These are phyloP conservation scores for Metellina segmentata DNA, from an alignment of 2,888 invertebrate species.

Conservation along the genomic window DNA sequence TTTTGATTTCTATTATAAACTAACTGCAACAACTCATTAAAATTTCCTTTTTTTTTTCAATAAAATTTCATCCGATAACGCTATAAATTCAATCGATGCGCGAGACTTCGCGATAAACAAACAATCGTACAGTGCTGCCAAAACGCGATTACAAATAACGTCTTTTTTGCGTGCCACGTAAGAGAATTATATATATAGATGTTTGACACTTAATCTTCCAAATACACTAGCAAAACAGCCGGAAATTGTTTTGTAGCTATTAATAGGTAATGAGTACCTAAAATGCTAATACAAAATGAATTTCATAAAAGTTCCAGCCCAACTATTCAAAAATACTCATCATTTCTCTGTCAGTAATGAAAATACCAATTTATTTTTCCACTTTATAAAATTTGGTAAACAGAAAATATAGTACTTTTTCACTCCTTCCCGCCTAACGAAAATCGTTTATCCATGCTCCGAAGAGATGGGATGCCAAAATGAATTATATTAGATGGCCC, in stretches of 20 bases:
- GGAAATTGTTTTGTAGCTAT: not conserved
- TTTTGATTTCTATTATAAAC: too few species aligned
- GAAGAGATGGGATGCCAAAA: not conserved
- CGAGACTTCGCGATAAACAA: too few species aligned
- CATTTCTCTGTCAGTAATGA: not conserved
- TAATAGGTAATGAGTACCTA: not conserved
- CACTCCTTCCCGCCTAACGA: not conserved
- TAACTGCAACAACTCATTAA: too few species aligned
- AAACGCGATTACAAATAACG: too few species aligned
- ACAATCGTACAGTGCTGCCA: too few species aligned
- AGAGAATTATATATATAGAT: too few species aligned
- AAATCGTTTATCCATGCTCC: not conserved
- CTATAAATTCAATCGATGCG: too few species aligned
- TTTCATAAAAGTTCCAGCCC: not conserved
- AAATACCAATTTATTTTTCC: not conserved
- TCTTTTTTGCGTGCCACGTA: too few species aligned
- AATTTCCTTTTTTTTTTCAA: too few species aligned
- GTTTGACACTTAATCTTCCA: too few species aligned
- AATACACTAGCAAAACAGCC: not conserved
- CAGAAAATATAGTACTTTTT: not conserved
- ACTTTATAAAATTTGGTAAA: not conserved
- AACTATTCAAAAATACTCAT: not conserved
- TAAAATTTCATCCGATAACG: too few species aligned
- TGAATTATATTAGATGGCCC: conserved; percentile 23
- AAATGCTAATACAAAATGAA: not conserved